These are phyloP conservation scores for Pipra filicauda DNA, from an alignment of 2,113 vertebrate species.

Conservation along the genomic window DNA sequence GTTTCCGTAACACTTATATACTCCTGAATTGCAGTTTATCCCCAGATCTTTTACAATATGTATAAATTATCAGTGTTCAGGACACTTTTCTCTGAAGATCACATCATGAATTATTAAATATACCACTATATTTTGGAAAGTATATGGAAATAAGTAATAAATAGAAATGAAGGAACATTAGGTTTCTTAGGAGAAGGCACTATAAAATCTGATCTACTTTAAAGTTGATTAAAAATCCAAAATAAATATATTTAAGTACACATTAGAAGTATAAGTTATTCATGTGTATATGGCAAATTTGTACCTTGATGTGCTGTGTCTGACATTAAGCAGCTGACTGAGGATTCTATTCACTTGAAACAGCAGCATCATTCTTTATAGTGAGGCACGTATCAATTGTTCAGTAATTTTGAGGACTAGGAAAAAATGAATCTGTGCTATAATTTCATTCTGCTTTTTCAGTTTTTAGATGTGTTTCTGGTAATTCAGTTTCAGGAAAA, in stretches of 20 bases:
- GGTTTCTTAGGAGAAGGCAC: not conserved
- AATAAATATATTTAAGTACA: not conserved
- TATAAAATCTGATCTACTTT: not conserved
- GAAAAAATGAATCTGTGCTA: not conserved
- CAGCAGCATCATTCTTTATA: not conserved
- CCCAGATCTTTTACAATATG: not conserved
- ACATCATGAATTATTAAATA: not conserved
- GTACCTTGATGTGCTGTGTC: not conserved
- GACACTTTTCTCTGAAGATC: not conserved
- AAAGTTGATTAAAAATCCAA: not conserved
- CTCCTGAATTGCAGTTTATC: not conserved
- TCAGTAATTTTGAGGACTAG: not conserved
- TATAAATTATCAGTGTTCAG: not conserved
- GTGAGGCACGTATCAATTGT: not conserved
- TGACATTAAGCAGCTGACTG: not conserved
- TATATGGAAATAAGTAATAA: not conserved
- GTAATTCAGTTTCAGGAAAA: not conserved
- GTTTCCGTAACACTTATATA: not conserved
- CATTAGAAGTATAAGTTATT: not conserved
- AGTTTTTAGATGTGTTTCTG: not conserved
- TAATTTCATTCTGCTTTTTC: not conserved
- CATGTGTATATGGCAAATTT: not conserved
- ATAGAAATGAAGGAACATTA: not conserved
- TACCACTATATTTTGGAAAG: not conserved
- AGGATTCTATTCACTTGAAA: not conserved